Conservation (phyloP, 2,888 invertebrate genomes). For the Acanthopleura granulata region DNA sequence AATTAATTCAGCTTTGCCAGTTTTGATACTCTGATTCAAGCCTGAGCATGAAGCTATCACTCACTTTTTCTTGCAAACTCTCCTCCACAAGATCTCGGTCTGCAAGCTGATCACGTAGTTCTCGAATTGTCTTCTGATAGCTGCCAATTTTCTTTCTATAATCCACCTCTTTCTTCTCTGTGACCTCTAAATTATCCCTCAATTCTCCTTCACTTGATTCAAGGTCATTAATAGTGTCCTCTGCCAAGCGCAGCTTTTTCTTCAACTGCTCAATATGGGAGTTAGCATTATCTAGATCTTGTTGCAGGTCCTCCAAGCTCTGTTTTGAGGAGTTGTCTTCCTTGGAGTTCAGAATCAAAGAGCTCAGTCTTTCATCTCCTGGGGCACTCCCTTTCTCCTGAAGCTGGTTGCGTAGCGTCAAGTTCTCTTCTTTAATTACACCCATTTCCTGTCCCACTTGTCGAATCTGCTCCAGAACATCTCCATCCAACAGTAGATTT, state of each 20-base stretch:
- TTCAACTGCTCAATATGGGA: conserved; percentile 46
- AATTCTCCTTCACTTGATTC: conserved; percentile 49
- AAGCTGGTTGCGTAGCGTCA: conserved; percentile 11
- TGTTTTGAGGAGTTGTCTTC: conserved; percentile 27
- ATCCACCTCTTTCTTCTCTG: conserved; percentile 44
- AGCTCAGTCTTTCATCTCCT: neutral
- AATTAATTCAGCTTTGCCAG: no score
- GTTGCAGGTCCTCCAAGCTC: conserved; percentile 51
- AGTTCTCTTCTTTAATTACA: conserved; percentile 23
- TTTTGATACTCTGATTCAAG: no score
- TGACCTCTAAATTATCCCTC: conserved; percentile 50
- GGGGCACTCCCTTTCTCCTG: neutral
- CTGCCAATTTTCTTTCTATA: conserved; percentile 41
- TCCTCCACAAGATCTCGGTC: conserved; percentile 55
- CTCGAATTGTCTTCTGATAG: conserved; percentile 47
- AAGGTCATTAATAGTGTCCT: conserved; percentile 54
- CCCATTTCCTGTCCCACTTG: conserved; percentile 21
- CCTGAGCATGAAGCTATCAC: neutral
- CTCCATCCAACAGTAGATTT: conserved; percentile 20
- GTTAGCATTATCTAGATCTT: conserved; percentile 48
- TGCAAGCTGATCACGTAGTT: conserved; percentile 49
- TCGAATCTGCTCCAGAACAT: conserved; percentile 17
- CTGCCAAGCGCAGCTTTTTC: conserved; percentile 54
- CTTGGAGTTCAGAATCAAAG: conserved; percentile 8
- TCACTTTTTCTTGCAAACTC: conserved; percentile 55